Evolutionary conservation across 1,140 invertebrate species (phyloP), one percentile per base, ranked within the genome.

Genomic region (Neodiprion pinetum): DNA sequence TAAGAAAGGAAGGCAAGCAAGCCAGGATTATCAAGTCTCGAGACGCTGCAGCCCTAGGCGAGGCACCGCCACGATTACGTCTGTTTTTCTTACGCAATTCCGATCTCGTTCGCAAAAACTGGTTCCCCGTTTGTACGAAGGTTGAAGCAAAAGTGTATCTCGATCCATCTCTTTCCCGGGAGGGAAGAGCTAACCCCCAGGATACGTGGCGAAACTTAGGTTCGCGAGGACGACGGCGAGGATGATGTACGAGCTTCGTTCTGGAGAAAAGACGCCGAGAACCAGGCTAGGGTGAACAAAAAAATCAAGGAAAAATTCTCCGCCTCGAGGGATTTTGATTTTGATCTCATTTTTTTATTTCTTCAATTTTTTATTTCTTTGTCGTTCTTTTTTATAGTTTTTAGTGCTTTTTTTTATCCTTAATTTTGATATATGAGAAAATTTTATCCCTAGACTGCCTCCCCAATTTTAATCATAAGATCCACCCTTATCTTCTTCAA

Each of bases 11-110:
- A 5, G 28, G 28, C 28, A 1, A 40, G 28, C 28, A 1, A 40
- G 23, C 11, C 67, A 69, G 21, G 21, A 69, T 69, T 69, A 69
- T 69, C 67, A 11, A 23, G 67, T 69, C 67, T 21, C 11, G 40
- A 21, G 67, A 17, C 21, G 67, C 61, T 1, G 7, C 40, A 47
- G 67, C 21, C 67, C 67, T 23, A 69, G 40, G 53, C 53, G 67
- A 69, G 67, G 7, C 11, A 23, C 67, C 7, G 23, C 7, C 40
- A 11, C 40, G 67, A 69, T 69, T 69, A 69, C 40, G 40, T 47
- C 5, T 69, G 67, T 69, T 69, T 69, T 69, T 69, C 67, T 69
- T 69, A 23, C 67, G 67, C 67, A 69, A 69, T 69, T 69, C 67
- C 21, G 67, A 69, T 21, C 14, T 69, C 67, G 67, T 69, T 69